These are phyloP conservation scores for Drosophila pseudoobscura DNA, from an alignment of 1,140 invertebrate genomes.

Conservation along the genomic window DNA sequence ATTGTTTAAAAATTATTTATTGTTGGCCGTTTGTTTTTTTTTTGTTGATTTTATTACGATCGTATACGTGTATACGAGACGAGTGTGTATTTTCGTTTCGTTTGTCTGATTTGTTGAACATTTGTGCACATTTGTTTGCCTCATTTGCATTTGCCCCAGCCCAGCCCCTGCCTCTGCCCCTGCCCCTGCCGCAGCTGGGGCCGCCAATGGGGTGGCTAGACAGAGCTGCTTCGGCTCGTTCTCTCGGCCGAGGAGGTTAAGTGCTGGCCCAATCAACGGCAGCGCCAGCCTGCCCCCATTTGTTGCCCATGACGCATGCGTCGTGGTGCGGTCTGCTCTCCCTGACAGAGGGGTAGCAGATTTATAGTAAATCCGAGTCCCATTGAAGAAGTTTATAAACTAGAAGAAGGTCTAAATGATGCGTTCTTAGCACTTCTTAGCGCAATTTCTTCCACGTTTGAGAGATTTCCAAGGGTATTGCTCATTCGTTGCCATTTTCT, in stretches of 20 bases:
- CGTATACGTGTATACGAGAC: neutral
- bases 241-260: slow-evolving; percentile 63
- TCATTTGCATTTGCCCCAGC: slow-evolving; percentile 60
- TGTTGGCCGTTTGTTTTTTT: slow-evolving; percentile 45
- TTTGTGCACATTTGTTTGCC: slow-evolving; percentile 73
- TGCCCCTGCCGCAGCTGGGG: neutral
- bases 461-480: neutral
- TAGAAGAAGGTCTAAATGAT: no score
- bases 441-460: no score
- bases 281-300: slow-evolving; percentile 62
- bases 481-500: slow-evolving; percentile 1
- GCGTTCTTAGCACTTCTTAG: no score
- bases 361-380: no score
- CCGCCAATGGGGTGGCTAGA: slow-evolving; percentile 61
- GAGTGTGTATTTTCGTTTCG: neutral
- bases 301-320: slow-evolving; percentile 73
- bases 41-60: neutral
- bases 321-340: neutral
- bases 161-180: neutral
- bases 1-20: slow-evolving; percentile 65
- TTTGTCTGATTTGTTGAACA: slow-evolving; percentile 58
- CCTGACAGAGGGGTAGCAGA: neutral
- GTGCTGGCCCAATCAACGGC: slow-evolving; percentile 74
- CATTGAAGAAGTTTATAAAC: no score
- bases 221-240: slow-evolving; percentile 25